Evolutionary conservation across 2,888 invertebrate species (phyloP), one percentile per base, ranked within the genome.

Genomic region (Aspidapion aeneum): DNA sequence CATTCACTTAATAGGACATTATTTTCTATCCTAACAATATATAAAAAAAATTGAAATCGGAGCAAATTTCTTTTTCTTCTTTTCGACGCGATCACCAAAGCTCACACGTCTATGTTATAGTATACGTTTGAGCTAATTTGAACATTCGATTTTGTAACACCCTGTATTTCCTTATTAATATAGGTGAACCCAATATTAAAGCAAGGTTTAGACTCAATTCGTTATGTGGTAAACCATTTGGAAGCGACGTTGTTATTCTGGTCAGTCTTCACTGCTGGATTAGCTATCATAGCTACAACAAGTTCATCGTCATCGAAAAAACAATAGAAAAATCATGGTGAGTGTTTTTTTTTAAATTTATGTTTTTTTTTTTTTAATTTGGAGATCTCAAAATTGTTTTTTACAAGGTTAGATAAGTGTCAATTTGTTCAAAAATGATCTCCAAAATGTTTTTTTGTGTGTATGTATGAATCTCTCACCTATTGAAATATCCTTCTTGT

Each of bases 231-330:
- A 18, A 71, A 77, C 57, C 79, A 79, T 62, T 71, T 86, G 16
- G 86, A 87, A 68, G 82, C 84, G 1, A 83, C 82, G 62, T 71
- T 85, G 57, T 73, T 86, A 22, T 71, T 85, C 61, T 85, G 85
- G 83, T 82, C 84, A 16, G 77, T 86, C 12, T 82, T 86, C 70
- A 80, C 83, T 1, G 83, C 85, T 22, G 86, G 85, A 49, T 82
- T 83, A 72, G 82, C 83, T 65, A 81, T 85, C 68, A 83, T 85
- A 48, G 78, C 81, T 69, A 82, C 81, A n/a, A n/a, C n/a, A n/a
- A n/a, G n/a, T 20, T 74, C 76, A 12, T 63, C 61, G n/a, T 12
- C 20, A 51, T 7, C 17, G 52, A 19, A 52, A 19, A 19, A 52
- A 52, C 17, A 35, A 35, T 7, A 35, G 35, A 35, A 35, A 35